These are phyloP conservation scores for Dyspetes luteomarginatus DNA, from an alignment of 2,888 invertebrate genomes.

Conservation along the genomic window DNA sequence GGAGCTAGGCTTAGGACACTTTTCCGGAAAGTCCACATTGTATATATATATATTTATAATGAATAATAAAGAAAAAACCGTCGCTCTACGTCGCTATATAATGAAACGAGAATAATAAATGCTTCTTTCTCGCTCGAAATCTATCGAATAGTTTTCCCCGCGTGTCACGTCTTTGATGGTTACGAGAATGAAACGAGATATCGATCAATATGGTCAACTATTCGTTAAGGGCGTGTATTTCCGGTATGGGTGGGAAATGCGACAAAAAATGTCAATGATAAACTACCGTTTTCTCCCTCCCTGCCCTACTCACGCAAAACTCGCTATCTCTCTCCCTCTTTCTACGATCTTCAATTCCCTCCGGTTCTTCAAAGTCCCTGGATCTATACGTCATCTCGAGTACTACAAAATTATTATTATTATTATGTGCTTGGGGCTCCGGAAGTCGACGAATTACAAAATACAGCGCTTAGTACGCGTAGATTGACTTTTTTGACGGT, in stretches of 20 bases:
- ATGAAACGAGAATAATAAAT: not conserved
- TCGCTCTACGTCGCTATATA: not conserved
- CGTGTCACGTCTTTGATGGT: not conserved
- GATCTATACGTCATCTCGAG: slow-evolving; percentile 46
- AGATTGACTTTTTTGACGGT: slow-evolving; percentile 70
- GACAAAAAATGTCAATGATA: slow-evolving; percentile 21
- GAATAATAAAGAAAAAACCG: slow-evolving; percentile 15
- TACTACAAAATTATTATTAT: slow-evolving; percentile 35
- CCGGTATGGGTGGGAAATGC: slow-evolving; percentile 47
- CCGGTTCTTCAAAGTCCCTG: slow-evolving; percentile 6
- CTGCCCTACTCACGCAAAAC: slow-evolving; percentile 63
- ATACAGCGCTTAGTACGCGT: slow-evolving; percentile 68
- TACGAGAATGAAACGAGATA: slow-evolving; percentile 18
- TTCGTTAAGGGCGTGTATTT: slow-evolving; percentile 59
- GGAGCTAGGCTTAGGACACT: not conserved
- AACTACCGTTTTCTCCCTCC: slow-evolving; percentile 41
- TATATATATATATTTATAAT: not conserved
- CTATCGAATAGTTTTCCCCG: slow-evolving; percentile 9
- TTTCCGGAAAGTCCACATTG: slow-evolving; percentile 1
- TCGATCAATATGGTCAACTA: slow-evolving; percentile 60
- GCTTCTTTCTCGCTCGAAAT: not conserved
- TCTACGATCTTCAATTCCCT: not conserved
- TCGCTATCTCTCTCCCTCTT: slow-evolving; percentile 51
- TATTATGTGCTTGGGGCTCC: too few species aligned
- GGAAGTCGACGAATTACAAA: too few species aligned